Percentiles rank a stretch among this genome's conserved stretches.
Evolutionary conservation across 2,888 invertebrate species (phyloP).

Genomic region (Orgyia antiqua): DNA sequence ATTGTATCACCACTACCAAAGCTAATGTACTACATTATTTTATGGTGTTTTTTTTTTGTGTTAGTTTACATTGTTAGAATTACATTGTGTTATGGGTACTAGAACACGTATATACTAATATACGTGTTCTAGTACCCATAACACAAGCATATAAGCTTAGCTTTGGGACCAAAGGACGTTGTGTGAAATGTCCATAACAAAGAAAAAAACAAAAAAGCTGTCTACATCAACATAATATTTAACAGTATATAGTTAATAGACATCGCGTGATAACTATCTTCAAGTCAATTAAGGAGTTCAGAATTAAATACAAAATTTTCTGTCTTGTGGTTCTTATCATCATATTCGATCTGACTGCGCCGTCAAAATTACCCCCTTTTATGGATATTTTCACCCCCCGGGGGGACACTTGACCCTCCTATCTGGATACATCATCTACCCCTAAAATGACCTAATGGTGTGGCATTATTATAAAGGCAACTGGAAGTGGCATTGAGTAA

Average conservation of each 20-base stretch:
- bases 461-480: conserved; percentile 35
- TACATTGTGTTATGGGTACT: too few species aligned
- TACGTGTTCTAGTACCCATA: too few species aligned
- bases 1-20: too few species aligned
- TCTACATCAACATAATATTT: conserved; percentile 45
- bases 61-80: too few species aligned
- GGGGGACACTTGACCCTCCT: conserved; percentile 75
- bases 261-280: conserved; percentile 61
- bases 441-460: conserved; percentile 69
- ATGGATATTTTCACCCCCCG: conserved; percentile 71
- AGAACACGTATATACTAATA: too few species aligned
- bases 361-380: conserved; percentile 73
- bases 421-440: conserved; percentile 76
- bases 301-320: conserved; percentile 67
- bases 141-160: too few species aligned
- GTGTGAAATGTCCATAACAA: too few species aligned
- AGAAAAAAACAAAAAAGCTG: too few species aligned
- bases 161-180: too few species aligned
- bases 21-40: too few species aligned
- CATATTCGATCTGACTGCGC: conserved; percentile 69
- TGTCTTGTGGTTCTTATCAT: conserved; percentile 67
- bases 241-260: conserved; percentile 61
- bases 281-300: conserved; percentile 69
- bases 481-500: conserved; percentile 38
- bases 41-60: too few species aligned